phyloP scores from a whole-genome alignment of 2,888 invertebrate genomes.

The Caradrina kadenii region DNA sequence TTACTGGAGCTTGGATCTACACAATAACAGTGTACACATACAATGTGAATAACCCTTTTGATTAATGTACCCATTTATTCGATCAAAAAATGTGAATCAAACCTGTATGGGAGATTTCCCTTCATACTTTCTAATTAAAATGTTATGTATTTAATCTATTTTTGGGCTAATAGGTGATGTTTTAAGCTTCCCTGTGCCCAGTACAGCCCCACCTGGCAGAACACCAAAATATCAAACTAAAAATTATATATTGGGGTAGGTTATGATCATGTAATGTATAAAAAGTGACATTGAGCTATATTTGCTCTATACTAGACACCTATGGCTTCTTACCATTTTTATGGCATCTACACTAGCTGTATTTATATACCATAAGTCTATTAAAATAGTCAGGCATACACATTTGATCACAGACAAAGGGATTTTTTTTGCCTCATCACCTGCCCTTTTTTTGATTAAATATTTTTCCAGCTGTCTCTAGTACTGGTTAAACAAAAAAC shows the following conservation, averaged over 20 bases:
- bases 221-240: constrained; percentile 48
- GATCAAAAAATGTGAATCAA: constrained; percentile 33
- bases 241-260: constrained; percentile 49
- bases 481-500: background rate
- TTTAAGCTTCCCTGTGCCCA: constrained; percentile 45
- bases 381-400: background rate
- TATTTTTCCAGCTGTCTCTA: constrained; percentile 19
- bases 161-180: constrained; percentile 45
- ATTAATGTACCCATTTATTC: constrained; percentile 21
- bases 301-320: constrained; percentile 12
- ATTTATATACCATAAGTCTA: background rate
- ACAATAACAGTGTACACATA: constrained; percentile 29
- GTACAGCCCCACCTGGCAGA: constrained; percentile 59
- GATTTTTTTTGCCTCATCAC: constrained; percentile 1
- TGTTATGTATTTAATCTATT: constrained; percentile 27
- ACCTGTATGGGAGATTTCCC: constrained; percentile 29
- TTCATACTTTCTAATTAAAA: constrained; percentile 33
- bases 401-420: constrained; percentile 19
- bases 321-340: constrained; percentile 45
- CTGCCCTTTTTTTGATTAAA: constrained; percentile 21
- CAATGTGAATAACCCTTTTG: constrained; percentile 29
- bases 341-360: constrained; percentile 19
- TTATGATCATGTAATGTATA: constrained; percentile 32
- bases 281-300: constrained; percentile 43
- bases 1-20: constrained; percentile 25